Evolutionary conservation across 1,140 invertebrate genomes (phyloP), one percentile per base, ranked within the genome.

Genomic region (Spodoptera frugiperda): DNA sequence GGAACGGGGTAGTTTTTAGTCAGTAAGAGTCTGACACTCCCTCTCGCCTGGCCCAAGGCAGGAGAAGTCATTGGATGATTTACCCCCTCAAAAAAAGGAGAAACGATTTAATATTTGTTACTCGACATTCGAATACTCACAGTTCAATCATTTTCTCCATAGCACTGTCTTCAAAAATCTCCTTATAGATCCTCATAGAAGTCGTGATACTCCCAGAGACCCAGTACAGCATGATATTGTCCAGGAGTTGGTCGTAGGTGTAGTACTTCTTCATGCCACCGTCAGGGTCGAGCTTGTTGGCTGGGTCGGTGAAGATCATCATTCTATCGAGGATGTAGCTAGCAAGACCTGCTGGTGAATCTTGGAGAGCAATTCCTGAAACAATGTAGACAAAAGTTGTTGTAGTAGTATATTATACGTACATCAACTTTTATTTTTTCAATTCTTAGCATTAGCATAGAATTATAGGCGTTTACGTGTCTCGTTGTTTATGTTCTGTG

Each of bases 201-300:
- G 96, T 95, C 0, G 96, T 96, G 39, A 97, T 96, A 63, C 95
- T 95, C 15, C 95, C 95, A n/a, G 95, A 95, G 1, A 95, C 90
- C 96, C 97, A 98, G 85, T 98, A 98, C 76, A 97, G 91, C 96
- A 97, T 97, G 1, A 97, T 93, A 84, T 97, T 97, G 75, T 97
- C 97, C 2, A 98, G 86, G 0, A 98, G 84, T 79, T 96, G 94
- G 74, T 96, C 95, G 49, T 95, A 86, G 6, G 94, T 90, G 84
- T 95, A 96, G 79, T 95, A 95, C 0, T 93, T 87, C 0, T 93
- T 89, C 9, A 97, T 85, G 33, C 96, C 96, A 8, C 96, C 96
- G 84, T 97, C 96, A n/a, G 85, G 82, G 3, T 67, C 63, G 68
- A 57, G 71, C 67, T 91, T 87, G 76, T 85, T 94, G 9, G 78